These are phyloP conservation scores for Lepas anatifera DNA, from an alignment of 2,888 invertebrate species.

Conservation along the genomic window DNA sequence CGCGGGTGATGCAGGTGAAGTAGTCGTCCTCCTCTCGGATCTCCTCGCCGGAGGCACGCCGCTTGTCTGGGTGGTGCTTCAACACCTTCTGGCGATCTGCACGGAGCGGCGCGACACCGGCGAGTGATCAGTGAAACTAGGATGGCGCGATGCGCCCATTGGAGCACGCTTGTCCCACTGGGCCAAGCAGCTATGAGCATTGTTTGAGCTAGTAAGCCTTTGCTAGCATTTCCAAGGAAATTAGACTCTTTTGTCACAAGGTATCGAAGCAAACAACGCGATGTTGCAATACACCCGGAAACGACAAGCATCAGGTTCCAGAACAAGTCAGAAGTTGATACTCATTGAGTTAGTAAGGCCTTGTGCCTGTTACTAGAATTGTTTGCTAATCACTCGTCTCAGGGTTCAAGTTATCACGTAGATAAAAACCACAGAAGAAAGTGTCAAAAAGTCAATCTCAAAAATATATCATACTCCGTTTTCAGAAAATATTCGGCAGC, in stretches of 20 bases:
- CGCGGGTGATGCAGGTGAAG: constrained; percentile 96
- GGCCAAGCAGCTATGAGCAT: neutral
- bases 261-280: neutral
- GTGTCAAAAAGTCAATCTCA: too few species aligned
- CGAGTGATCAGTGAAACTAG: neutral
- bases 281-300: too few species aligned
- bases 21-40: constrained; percentile 86
- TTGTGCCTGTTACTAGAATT: too few species aligned
- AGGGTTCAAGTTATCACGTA: too few species aligned
- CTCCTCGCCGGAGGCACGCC: constrained; percentile 79
- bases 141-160: neutral
- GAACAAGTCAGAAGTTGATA: too few species aligned
- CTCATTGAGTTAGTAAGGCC: too few species aligned
- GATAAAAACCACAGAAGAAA: neutral
- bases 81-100: constrained; percentile 69
- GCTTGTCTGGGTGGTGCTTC: constrained; percentile 95
- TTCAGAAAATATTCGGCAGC: too few species aligned
- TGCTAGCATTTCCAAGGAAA: neutral
- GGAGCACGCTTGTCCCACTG: neutral
- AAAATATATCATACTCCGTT: too few species aligned
- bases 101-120: neutral
- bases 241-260: neutral
- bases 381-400: too few species aligned
- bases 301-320: too few species aligned
- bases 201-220: neutral